These are phyloP conservation scores for Serrognathus titanus DNA, from an alignment of 2,888 invertebrate genomes.

Conservation along the genomic window DNA sequence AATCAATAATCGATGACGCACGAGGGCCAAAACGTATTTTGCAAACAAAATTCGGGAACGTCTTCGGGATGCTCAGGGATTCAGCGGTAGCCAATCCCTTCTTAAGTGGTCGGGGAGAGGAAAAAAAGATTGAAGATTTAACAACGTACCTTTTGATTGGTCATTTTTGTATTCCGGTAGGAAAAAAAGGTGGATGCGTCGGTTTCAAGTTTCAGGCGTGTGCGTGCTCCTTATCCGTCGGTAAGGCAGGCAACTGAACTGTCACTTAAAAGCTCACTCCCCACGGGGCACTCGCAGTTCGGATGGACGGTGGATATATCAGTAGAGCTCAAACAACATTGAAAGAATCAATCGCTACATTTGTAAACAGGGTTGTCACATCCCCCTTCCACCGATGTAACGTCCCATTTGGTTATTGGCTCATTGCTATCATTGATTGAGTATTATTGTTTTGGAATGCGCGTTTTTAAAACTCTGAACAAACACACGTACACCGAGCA, in stretches of 20 bases:
- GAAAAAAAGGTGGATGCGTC: no score
- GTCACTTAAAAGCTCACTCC: conserved; percentile 34
- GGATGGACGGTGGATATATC: conserved; percentile 43
- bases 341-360: conserved; percentile 53
- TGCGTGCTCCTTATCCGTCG: conserved; percentile 13
- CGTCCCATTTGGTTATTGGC: conserved; percentile 53
- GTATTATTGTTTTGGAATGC: conserved; percentile 53
- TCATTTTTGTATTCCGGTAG: no score
- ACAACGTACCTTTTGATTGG: no score
- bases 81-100: no score
- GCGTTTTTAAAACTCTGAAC: conserved; percentile 52
- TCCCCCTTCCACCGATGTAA: conserved; percentile 44
- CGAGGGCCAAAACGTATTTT: no score
- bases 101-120: no score
- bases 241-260: conserved; percentile 25
- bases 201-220: no score
- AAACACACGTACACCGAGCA: conserved; percentile 38
- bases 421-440: conserved; percentile 53
- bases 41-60: no score
- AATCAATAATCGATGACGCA: no score
- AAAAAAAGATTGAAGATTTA: no score
- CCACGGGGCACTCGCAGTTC: conserved; percentile 35
- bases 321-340: conserved; percentile 49
- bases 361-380: conserved; percentile 53
- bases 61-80: no score